Conservation (phyloP, 2,888 invertebrate species). For the Dendrolimus houi region DNA sequence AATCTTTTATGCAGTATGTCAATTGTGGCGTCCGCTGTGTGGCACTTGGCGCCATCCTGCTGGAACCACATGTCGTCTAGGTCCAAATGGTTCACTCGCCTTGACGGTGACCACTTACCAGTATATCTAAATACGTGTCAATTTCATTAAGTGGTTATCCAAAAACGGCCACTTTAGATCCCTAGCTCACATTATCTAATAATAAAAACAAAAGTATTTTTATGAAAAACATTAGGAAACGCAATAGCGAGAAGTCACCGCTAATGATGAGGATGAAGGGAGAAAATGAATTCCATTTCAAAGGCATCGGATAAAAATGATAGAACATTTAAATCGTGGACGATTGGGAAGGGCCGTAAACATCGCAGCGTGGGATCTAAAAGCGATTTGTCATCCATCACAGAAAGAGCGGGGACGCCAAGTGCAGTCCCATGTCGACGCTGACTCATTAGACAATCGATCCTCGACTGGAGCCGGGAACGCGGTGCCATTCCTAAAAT, state of each 20-base stretch:
- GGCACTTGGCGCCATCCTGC: no score
- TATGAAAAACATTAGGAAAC: no score
- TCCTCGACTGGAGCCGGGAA: constrained; percentile 30
- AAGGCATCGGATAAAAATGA: constrained; percentile 18
- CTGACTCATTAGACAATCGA: constrained; percentile 70
- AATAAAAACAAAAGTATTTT: no score
- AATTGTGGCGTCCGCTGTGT: no score
- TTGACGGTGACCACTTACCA: no score
- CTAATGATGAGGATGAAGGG: constrained; percentile 8
- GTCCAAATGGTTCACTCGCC: no score
- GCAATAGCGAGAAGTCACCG: background rate
- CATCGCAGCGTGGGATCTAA: constrained; percentile 44
- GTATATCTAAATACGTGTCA: no score
- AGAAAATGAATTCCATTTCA: constrained; percentile 21
- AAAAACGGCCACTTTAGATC: no score
- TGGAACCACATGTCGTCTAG: no score
- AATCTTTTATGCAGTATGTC: no score
- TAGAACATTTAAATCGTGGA: constrained; percentile 38
- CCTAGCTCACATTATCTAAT: no score
- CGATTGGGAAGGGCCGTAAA: constrained; percentile 39
- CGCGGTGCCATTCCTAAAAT: constrained; percentile 24
- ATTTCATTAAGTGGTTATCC: no score
- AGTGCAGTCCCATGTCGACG: constrained; percentile 67
- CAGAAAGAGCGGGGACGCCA: constrained; percentile 43
- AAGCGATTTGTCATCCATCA: constrained; percentile 69